phyloP scores from a whole-genome alignment of 2,113 vertebrate genomes.

The Brachirus orientalis region DNA sequence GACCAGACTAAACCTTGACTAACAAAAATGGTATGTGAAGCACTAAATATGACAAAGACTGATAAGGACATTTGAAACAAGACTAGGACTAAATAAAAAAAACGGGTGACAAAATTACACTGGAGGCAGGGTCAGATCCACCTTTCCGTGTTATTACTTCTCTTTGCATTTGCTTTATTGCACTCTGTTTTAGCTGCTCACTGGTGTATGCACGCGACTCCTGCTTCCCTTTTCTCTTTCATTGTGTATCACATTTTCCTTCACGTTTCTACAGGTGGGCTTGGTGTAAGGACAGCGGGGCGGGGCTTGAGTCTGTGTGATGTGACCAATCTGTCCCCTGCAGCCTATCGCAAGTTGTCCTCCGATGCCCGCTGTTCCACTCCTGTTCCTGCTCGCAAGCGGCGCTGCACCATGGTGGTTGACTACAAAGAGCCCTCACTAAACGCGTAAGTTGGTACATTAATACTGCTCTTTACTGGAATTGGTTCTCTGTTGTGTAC shows the following conservation, averaged over 20 bases:
- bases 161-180: neutral
- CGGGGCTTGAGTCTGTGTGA: constrained; percentile 84
- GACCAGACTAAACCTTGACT: too few species aligned
- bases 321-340: constrained; percentile 86
- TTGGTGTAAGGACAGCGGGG: constrained; percentile 70
- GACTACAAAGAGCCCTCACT: constrained; percentile 92
- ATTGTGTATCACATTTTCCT: constrained; percentile 23
- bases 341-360: constrained; percentile 73
- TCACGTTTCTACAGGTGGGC: constrained; percentile 76
- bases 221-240: neutral
- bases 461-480: neutral
- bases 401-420: constrained; percentile 82
- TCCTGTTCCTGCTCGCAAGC: constrained; percentile 67
- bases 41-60: too few species aligned
- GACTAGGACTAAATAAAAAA: too few species aligned
- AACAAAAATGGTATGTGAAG: too few species aligned
- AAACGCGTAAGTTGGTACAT: constrained; percentile 68
- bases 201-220: neutral
- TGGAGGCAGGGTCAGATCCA: neutral
- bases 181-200: constrained; percentile 18
- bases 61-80: too few species aligned
- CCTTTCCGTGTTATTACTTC: neutral
- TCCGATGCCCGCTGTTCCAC: constrained; percentile 56
- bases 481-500: neutral
- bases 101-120: too few species aligned